Evolutionary conservation across 2,113 vertebrate genomes (phyloP).

Genomic region (Myotis davidii): DNA sequence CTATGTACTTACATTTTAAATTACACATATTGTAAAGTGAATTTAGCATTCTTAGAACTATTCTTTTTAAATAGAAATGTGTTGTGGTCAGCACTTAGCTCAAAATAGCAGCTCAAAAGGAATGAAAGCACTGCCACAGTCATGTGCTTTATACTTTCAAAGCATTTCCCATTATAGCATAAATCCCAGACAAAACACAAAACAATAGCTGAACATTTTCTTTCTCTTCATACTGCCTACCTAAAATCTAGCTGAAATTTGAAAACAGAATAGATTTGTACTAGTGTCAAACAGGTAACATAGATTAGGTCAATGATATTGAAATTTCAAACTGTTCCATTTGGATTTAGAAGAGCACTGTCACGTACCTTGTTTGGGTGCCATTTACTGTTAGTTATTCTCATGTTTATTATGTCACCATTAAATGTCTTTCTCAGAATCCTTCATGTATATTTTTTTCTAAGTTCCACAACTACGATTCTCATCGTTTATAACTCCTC

Average conservation of each 20-base stretch:
- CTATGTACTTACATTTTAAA: not conserved
- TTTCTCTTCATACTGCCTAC: not conserved
- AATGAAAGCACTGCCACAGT: not conserved
- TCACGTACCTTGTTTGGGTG: not conserved
- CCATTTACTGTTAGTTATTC: not conserved
- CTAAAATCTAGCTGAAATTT: not conserved
- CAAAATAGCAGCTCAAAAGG: slow-evolving; percentile 33
- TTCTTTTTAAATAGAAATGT: slow-evolving; percentile 9
- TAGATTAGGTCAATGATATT: not conserved
- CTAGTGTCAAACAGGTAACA: not conserved
- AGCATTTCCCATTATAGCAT: not conserved
- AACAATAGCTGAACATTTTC: not conserved
- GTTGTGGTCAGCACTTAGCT: slow-evolving; percentile 24
- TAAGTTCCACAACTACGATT: slow-evolving; percentile 22
- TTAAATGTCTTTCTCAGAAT: slow-evolving; percentile 51
- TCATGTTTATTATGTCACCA: not conserved
- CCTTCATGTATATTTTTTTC: slow-evolving; percentile 16
- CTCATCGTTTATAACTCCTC: slow-evolving; percentile 56
- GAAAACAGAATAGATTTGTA: not conserved
- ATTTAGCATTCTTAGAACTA: slow-evolving; percentile 26
- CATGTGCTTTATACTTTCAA: not conserved
- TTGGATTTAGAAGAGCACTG: not conserved
- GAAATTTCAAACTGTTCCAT: not conserved
- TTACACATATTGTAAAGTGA: not conserved
- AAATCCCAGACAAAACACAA: not conserved